A percentile compares a stretch with the other conserved stretches of the same genome.
These are phyloP conservation scores for Trogon melanurus DNA, from an alignment of 2,113 vertebrate genomes.

Conservation along the genomic window DNA sequence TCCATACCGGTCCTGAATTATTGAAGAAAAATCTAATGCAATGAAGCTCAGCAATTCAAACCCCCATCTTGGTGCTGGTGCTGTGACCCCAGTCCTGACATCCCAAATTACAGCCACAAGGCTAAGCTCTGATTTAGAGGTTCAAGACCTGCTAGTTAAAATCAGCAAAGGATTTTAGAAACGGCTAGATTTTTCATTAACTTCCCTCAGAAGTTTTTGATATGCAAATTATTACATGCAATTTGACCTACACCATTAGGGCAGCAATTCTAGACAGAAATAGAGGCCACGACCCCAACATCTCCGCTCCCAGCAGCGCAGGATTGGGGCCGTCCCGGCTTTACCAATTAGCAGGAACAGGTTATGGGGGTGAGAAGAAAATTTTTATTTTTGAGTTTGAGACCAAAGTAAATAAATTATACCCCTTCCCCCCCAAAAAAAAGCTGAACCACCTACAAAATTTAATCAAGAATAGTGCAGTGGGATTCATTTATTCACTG, in stretches of 20 bases:
- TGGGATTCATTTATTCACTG: slow-evolving; percentile 36
- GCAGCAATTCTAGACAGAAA: not conserved
- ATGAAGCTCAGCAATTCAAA: not conserved
- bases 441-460: slow-evolving; percentile 37
- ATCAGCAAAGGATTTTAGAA: slow-evolving; percentile 17
- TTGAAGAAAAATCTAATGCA: not conserved
- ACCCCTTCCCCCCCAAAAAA: not conserved
- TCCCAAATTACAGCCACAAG: not conserved
- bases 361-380: not conserved
- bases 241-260: not conserved
- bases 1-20: not conserved
- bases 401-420: not conserved
- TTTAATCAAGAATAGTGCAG: slow-evolving; percentile 12
- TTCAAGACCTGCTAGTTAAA: slow-evolving; percentile 38
- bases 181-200: not conserved
- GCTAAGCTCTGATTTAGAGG: slow-evolving; percentile 10
- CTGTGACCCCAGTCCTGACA: slow-evolving; percentile 1
- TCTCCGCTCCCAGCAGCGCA: not conserved
- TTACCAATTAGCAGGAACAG: not conserved
- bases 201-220: slow-evolving; percentile 38
- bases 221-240: slow-evolving; percentile 39
- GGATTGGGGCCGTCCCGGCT: not conserved
- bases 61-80: not conserved
- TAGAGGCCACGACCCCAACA: not conserved
- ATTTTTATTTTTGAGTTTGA: not conserved